Evolutionary conservation across 2,797 vertebrate genomes (phyloP), one percentile per base, ranked within the genome.

Genomic region (Neosilurus hyrtlii): DNA sequence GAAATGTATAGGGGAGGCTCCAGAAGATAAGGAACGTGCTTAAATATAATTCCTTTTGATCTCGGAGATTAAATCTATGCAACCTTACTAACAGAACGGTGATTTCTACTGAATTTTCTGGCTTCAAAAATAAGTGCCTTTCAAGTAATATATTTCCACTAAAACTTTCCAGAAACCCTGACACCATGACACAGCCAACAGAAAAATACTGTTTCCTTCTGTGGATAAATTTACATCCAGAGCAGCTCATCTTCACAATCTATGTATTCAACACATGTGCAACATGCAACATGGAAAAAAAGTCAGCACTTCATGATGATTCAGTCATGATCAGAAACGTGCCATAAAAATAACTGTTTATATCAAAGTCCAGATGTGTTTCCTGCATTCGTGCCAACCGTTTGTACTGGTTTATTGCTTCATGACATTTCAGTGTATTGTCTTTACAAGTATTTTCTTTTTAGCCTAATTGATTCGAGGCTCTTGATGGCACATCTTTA

Each of bases 361-460:
- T 63, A 37, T 76, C 57, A 62, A 63, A 62, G 22, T 78, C 75
- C 75, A 78, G 75, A 78, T 78, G 75, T 78, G 57, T 65, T 78
- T 65, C 37, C 43, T 26, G 43, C 61, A 26, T 20, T 78, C 26
- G 61, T 63, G 61, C 75, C 75, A 78, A 26, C 43, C 43, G 10
- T 63, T 26, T 63, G n/a, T 51, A 51, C 56, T 20, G 4, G 51
- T 65, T 65, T 78, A 78, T 65, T 78, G 63, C 59, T 26, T 65
- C n/a, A 63, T 65, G 24, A 61, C 61, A 65, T 78, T 63, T 63
- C 43, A 52, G 15, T 26, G 22, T 26, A 51, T 77, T 52, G 37
- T 65, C 37, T 52, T 59, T 59, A 61, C 73, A 61, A 75, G 20
- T 37, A 37, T 61, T 78, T 65, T 26, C 37, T 63, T 51, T 65